phyloP scores from a whole-genome alignment of 2,888 invertebrate genomes.

The Andrena trimmerana region DNA sequence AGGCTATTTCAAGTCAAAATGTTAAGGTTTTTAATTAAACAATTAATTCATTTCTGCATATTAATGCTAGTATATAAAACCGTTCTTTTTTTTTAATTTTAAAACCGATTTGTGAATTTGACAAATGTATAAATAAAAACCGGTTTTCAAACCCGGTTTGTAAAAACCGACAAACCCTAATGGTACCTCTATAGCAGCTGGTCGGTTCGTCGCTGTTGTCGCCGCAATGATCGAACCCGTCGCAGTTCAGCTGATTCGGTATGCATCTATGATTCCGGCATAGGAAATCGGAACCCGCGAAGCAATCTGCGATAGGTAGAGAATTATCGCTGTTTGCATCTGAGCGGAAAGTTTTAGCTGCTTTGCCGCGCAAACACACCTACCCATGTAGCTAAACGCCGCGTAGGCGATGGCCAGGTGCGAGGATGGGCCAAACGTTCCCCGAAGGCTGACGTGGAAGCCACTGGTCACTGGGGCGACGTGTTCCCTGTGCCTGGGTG shows the following conservation, averaged over 20 bases:
- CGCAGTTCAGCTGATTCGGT: slow-evolving; percentile 89
- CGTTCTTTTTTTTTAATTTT: too few relatives aligned
- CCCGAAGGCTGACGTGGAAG: slow-evolving; percentile 90
- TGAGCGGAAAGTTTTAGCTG: neutral
- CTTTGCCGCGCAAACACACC: slow-evolving; percentile 60
- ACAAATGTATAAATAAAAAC: too few relatives aligned
- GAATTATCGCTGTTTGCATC: neutral
- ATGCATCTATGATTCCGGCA: slow-evolving; percentile 91
- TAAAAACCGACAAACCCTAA: too few relatives aligned
- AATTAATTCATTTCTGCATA: too few relatives aligned
- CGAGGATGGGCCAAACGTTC: slow-evolving; percentile 88
- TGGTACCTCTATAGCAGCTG: slow-evolving; percentile 86
- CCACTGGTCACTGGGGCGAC: slow-evolving; percentile 88
- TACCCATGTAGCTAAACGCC: slow-evolving; percentile 90
- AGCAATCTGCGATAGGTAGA: slow-evolving; percentile 86
- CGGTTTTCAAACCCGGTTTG: too few relatives aligned
- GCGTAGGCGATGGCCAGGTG: slow-evolving; percentile 90
- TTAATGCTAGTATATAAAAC: too few relatives aligned
- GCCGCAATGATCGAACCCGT: slow-evolving; percentile 92
- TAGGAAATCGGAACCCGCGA: slow-evolving; percentile 89
- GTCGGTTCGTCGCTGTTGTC: slow-evolving; percentile 90
- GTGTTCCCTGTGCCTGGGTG: slow-evolving; percentile 86
- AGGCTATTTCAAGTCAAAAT: too few relatives aligned
- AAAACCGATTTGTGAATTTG: too few relatives aligned
- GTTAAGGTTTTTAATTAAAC: too few relatives aligned